Conservation (phyloP, 2,797 vertebrate species). For the Melopsittacus undulatus region DNA sequence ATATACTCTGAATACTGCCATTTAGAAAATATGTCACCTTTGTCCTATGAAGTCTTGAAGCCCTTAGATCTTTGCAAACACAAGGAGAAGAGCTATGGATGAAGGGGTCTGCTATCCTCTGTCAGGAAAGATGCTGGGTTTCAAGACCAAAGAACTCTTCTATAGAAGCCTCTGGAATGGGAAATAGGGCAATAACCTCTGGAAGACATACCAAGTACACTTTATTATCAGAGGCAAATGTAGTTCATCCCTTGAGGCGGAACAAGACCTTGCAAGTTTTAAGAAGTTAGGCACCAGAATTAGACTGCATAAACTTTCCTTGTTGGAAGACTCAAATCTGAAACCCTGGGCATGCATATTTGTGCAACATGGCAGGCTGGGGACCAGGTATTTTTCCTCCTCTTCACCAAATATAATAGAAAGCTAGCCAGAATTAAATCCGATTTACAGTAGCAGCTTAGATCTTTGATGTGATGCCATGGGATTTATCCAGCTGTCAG, state of each 20-base stretch:
- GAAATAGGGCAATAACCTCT: background rate
- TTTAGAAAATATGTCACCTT: background rate
- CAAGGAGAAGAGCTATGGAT: background rate
- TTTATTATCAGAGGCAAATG: background rate
- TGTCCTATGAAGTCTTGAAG: background rate
- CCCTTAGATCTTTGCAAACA: background rate
- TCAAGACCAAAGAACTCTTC: background rate
- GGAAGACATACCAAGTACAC: background rate
- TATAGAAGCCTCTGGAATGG: background rate
- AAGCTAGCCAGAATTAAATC: background rate
- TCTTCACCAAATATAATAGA: background rate
- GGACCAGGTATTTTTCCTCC: background rate
- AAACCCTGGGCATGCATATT: accelerated
- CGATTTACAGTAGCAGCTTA: background rate
- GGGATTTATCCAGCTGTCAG: background rate
- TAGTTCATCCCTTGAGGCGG: background rate
- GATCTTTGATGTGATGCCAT: background rate
- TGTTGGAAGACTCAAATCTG: background rate
- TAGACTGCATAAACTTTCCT: background rate
- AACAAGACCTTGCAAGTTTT: background rate
- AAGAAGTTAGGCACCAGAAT: background rate
- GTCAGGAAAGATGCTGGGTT: background rate
- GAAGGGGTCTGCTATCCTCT: background rate
- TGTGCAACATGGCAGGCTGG: background rate
- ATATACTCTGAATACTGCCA: background rate